Base-by-base conservation (phyloP, 2,797 vertebrate species). In the Mormyrops boulengeri region DNA sequence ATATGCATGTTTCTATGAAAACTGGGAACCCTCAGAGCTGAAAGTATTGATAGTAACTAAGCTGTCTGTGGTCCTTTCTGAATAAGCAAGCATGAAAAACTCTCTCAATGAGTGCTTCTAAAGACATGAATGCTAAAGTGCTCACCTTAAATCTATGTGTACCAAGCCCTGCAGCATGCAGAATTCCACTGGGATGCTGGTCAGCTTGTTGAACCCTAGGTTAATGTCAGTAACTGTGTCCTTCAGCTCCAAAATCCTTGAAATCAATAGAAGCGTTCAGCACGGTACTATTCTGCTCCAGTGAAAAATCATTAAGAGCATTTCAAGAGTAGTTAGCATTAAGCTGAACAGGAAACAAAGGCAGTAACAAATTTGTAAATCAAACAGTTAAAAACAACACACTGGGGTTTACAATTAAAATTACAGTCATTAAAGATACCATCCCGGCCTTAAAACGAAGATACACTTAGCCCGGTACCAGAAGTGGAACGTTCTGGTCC, bases 61-160 rank as follows among this genome's bases (percentile, higher is more conserved):
- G 22, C 26, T 30, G 9, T 19, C 80, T 85, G 44, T 50, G 47
- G 49, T 26, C n/a, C 73, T 52, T 50, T 44, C 50, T 52, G 84
- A 85, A 50, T 52, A 85, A 80, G 8, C 47, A 26, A 53, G 84
- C 47, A 53, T 12, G n/a, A 85, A 49, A 52, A 12, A 0, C 22
- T 12, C 30, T 6, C 26, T 38, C 52, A 17, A 57, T 14, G 66
- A 73, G 30, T 38, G 30, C 12, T 73, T 34, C 4, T 73, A 19
- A 55, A 55, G 30, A 11, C 7, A 12, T 4, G 9, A 44, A 44
- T 22, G 38, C 17, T 55, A 12, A 38, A 22, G 85, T 80, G 88
- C 93, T 88, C 96, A 99, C 98, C 98, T 97, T 94, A 99, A 92
- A 94, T 99, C 97, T 52, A 99, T 93, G 93, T 98, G 97, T 19